Percentiles rank a stretch among this genome's conserved stretches.
These are phyloP conservation scores for Apodemus sylvaticus DNA, from an alignment of 2,113 vertebrate species.

Conservation along the genomic window DNA sequence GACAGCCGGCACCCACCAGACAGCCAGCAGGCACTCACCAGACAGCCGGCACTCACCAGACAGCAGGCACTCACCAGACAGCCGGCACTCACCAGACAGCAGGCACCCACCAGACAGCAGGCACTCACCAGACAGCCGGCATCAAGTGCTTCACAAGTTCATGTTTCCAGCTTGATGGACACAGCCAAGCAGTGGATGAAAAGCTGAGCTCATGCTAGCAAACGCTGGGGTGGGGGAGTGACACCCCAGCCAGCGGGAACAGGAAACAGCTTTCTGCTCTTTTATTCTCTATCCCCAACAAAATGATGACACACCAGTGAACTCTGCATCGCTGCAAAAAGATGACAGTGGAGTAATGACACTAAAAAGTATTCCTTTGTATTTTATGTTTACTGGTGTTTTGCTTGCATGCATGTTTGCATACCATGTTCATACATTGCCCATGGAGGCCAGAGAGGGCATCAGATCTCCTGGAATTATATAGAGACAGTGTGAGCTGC, in stretches of 20 bases:
- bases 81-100: no score
- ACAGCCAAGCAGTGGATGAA: not conserved
- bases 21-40: no score
- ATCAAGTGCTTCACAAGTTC: conserved; percentile 18
- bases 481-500: not conserved
- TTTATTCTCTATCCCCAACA: conserved; percentile 6
- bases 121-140: not conserved
- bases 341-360: conserved; percentile 49
- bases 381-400: not conserved
- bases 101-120: no score
- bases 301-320: not conserved
- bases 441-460: not conserved
- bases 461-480: not conserved
- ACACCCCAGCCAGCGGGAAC: not conserved
- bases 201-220: not conserved
- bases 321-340: conserved; percentile 22
- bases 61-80: no score
- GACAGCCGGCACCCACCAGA: no score
- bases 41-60: no score
- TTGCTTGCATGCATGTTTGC: not conserved
- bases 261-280: not conserved
- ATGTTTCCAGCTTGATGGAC: not conserved
- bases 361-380: not conserved
- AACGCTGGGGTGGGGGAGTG: not conserved
- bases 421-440: not conserved